Evolutionary conservation across 2,888 invertebrate genomes (phyloP).

Genomic region (Parelbella ahira): DNA sequence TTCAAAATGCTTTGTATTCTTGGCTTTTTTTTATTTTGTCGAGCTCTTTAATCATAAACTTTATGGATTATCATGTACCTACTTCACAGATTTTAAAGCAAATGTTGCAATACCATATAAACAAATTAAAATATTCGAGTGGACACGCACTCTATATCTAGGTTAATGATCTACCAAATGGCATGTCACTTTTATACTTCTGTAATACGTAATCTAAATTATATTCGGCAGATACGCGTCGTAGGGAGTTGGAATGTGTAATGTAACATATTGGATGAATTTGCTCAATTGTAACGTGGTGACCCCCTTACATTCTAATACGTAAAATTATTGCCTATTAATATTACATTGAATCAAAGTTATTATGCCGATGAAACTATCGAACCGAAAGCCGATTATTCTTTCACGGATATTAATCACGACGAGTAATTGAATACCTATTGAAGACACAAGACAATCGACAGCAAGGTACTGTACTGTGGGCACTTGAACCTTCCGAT

Average conservation of each 20-base stretch:
- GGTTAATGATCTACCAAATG: slow-evolving; percentile 13
- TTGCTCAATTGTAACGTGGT: no score
- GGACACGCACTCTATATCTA: not conserved
- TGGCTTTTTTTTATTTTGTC: no score
- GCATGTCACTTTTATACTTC: slow-evolving; percentile 7
- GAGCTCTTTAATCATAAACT: no score
- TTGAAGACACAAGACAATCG: slow-evolving; percentile 33
- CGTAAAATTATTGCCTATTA: no score
- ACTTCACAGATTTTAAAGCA: no score
- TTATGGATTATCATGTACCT: no score
- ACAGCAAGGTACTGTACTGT: slow-evolving; percentile 3
- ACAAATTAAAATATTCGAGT: slow-evolving; percentile 5
- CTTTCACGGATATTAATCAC: slow-evolving; percentile 2
- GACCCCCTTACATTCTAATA: no score
- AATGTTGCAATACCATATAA: slow-evolving; percentile 1
- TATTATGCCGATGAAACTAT: no score
- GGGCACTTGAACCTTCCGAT: slow-evolving; percentile 33
- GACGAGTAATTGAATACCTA: slow-evolving; percentile 30
- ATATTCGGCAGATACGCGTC: slow-evolving; percentile 10
- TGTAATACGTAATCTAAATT: not conserved
- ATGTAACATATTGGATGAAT: no score
- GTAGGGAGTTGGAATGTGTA: slow-evolving; percentile 1
- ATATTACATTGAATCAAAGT: no score
- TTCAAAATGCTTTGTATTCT: no score
- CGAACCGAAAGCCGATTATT: not conserved